Conservation (phyloP, 35 echinoderm and acorn worm species). For the Heliocidaris tuberculata region DNA sequence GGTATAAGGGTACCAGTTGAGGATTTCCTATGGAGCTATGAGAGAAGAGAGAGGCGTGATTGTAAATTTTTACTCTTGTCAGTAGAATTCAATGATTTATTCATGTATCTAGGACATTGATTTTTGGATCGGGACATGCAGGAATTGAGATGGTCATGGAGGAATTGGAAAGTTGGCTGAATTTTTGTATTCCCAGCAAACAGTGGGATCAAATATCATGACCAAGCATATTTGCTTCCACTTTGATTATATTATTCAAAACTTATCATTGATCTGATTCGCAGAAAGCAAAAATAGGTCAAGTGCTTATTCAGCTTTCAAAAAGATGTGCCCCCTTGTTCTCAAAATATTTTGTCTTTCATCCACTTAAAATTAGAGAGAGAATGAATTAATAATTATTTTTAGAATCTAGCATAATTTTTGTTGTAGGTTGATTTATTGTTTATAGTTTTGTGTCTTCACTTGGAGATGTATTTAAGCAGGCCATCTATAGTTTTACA, state of each 20-base stretch:
- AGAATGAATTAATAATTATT: too few species aligned
- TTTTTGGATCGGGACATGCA: not conserved
- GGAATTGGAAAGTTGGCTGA: not conserved
- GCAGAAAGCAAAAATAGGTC: not conserved
- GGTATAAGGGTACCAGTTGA: not conserved
- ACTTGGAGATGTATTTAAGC: too few species aligned
- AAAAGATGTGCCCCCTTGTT: too few species aligned
- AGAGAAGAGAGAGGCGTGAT: not conserved
- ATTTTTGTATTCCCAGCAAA: not conserved
- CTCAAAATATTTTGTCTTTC: too few species aligned
- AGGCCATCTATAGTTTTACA: too few species aligned
- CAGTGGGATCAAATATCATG: not conserved
- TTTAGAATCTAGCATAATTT: too few species aligned
- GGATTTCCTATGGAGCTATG: not conserved
- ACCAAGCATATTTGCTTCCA: not conserved
- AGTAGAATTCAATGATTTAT: not conserved
- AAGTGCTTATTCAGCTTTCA: not conserved
- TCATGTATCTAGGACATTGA: not conserved
- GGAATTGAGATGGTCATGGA: not conserved
- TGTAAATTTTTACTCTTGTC: not conserved
- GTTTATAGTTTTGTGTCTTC: too few species aligned
- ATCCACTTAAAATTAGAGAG: too few species aligned
- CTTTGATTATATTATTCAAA: not conserved
- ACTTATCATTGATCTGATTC: not conserved
- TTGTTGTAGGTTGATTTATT: too few species aligned